Base-by-base conservation (phyloP, 2,888 invertebrate species). In the Scaptomyza caliginosa region DNA sequence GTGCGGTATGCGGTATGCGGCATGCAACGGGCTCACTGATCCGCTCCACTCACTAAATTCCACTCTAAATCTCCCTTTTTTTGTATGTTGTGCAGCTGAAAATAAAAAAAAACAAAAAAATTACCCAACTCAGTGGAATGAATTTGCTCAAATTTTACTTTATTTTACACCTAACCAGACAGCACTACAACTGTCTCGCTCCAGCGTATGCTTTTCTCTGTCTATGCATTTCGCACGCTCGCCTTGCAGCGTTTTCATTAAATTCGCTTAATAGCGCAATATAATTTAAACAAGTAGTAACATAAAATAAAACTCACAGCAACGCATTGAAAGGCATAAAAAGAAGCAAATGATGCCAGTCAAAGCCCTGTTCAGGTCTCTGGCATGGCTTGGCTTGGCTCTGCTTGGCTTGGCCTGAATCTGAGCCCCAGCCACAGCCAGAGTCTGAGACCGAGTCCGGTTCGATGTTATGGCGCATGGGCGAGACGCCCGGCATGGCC, bases 191-290 rank as follows among this genome's bases (percentile, higher is more conserved):
- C 39, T 19, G 13, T 56, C 67, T 21, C 60, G 36, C 28, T 64
- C 26, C 11, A 1, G 4, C 32, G 3, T 21, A 19, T 16, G 16
- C 13, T n/a, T 5, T 38, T 4, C 19, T 36, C 48, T 32, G 40
- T 40, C 42, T 48, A 4, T 56, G 23, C 16, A 21, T 26, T 60
- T 59, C 58, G 67, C 62, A 56, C 68, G 50, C 50, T 69, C 64
- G 75, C 81, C 86, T 88, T 39, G 79, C 70, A 87, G 89, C 88
- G 81, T 88, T 89, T 88, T 89, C 88, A 89, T 89, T 89, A 88
- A 89, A 88, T 86, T 83, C 86, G 82, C 86, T 88, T 89, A 88
- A 89, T 88, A 88, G 88, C 76, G 77, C 88, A 85, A 88, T 88
- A 88, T 89, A 89, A 88, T 86, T 89, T 88, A 87, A 86, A 79